Base-by-base conservation (phyloP, 2,888 invertebrate genomes). In the Corythucha ciliata region DNA sequence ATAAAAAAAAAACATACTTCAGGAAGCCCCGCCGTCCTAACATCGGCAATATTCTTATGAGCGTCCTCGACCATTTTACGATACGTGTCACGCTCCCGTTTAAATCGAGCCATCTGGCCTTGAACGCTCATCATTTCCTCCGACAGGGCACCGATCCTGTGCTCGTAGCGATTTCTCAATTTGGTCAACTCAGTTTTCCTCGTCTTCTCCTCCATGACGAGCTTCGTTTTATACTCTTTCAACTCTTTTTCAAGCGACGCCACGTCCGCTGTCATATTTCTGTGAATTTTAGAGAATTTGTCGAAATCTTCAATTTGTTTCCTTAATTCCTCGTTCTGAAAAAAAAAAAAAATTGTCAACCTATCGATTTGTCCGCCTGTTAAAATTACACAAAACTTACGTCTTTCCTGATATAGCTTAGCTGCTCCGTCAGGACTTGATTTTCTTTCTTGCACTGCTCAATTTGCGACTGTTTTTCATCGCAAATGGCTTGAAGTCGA, bases 31-130 rank as follows among this genome's bases (percentile, higher is more conserved):
- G 48, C 46, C n/a, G 37, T 25, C 29, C 48, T 51, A 29, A 53
- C 46, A 29, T 52, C 52, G 16, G 47, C 41, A 12, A 57, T 56
- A 14, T 48, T 55, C 41, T 37, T 50, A 66, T 90, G 89, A 1
- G 90, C 86, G 10, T 83, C 81, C 64, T 90, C 89, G 33, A 91
- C 68, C 82, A 92, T 87, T 65, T 90, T 88, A 60, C 87, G 86
- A 64, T 86, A 90, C 46, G 84, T 83, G 65, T 92, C 91, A 48
- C 89, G 75, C 68, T 92, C 92, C 54, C 88, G 74, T 65, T 87
- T 86, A 66, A 90, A 89, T 61, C 87, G 75, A 20, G 81, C 74
- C 2, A 70, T 63, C 74, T 85, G 85, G 57, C 75, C 76, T 67
- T 90, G 90, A 63, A 89, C 74, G 6, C 85, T 80, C 60, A 83